Evolutionary conservation across 2,797 vertebrate species (phyloP).

Genomic region (Leptodactylus fallax): DNA sequence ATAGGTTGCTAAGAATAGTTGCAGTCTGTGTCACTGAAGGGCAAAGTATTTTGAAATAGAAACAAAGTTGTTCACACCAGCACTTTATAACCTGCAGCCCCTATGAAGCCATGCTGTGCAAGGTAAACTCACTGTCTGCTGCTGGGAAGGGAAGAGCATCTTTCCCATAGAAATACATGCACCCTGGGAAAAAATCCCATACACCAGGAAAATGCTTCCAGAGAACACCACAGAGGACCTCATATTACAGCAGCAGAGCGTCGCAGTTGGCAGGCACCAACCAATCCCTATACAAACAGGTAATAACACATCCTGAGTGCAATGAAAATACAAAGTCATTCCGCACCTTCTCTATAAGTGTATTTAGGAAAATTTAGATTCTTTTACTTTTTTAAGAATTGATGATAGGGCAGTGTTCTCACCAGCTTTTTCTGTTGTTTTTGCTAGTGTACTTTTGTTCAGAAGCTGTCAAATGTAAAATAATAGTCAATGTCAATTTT

Average conservation of each 20-base stretch:
- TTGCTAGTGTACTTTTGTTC: not conserved
- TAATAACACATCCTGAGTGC: conserved; percentile 63
- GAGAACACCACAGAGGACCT: conserved; percentile 71
- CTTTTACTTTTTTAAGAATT: no score
- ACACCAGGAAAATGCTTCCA: conserved; percentile 70
- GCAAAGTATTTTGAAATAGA: conserved; percentile 82
- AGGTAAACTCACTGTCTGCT: not conserved
- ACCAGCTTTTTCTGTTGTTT: no score
- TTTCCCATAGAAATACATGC: conserved; percentile 27
- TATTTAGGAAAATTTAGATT: not conserved
- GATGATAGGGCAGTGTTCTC: no score
- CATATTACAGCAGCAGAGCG: conserved; percentile 64
- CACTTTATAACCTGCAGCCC: conserved; percentile 48
- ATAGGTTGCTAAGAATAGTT: conserved; percentile 83
- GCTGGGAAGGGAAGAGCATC: not conserved
- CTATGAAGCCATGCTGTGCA: conserved; percentile 41
- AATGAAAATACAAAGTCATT: not conserved
- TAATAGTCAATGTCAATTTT: not conserved
- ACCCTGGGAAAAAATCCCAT: conserved; percentile 24
- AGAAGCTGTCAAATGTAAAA: not conserved
- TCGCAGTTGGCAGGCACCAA: conserved; percentile 56
- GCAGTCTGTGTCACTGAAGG: conserved; percentile 79
- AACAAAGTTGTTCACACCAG: conserved; percentile 78
- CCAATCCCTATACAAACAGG: conserved; percentile 70
- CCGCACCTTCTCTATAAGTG: not conserved